Conservation (phyloP, 1,140 invertebrate species). For the Chlorops oryzae region DNA sequence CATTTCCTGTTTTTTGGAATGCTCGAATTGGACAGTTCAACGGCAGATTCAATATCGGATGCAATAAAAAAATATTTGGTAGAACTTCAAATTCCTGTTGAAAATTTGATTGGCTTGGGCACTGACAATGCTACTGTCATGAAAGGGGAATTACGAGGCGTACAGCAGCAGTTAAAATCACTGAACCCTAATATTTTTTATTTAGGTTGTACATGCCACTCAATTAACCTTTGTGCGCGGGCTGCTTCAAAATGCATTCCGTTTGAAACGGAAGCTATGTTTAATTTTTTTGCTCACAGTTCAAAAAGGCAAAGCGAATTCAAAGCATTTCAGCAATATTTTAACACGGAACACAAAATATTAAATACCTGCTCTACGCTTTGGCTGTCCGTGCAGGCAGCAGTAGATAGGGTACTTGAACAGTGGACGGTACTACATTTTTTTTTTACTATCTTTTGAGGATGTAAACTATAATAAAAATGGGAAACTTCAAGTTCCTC, state of each 20-base stretch:
- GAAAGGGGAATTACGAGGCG: not conserved
- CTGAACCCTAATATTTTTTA: constrained; percentile 1
- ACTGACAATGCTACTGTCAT: not conserved
- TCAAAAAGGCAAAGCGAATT: constrained; percentile 2
- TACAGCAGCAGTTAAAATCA: not conserved
- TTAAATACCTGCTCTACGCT: not conserved
- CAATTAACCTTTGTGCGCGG: not conserved
- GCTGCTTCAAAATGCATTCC: not conserved
- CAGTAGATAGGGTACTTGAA: constrained; percentile 1
- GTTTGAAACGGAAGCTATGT: not conserved
- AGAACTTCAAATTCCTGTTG: not conserved
- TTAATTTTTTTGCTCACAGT: constrained; percentile 5
- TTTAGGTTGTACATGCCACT: not conserved
- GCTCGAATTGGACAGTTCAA: not conserved
- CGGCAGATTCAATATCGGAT: not conserved
- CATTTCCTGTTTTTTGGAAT: not conserved
- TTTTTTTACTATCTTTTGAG: not conserved
- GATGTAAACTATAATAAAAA: not conserved
- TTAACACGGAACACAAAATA: constrained; percentile 5
- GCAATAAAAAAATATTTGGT: not conserved
- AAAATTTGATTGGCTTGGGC: not conserved
- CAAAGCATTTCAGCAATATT: not conserved
- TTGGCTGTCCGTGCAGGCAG: constrained; percentile 1
- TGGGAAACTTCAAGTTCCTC: not conserved
- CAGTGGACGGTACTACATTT: constrained; percentile 6